A percentile compares a stretch with the other conserved stretches of the same genome.
phyloP scores from a whole-genome alignment of 2,888 invertebrate species.

The Drosophila diplacantha region DNA sequence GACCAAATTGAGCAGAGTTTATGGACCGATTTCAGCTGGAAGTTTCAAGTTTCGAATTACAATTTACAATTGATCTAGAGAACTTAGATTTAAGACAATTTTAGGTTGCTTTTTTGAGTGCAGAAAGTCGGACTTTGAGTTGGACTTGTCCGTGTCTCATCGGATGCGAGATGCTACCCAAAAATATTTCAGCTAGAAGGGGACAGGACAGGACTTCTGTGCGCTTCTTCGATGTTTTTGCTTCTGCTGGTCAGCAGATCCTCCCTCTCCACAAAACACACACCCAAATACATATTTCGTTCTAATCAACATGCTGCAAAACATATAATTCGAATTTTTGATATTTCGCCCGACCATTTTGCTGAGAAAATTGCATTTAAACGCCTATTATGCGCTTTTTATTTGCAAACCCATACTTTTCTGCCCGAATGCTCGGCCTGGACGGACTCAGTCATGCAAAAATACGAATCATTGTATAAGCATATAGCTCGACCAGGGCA shows the following conservation, averaged over 20 bases:
- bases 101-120: conserved; percentile 1
- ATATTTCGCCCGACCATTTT: conserved; percentile 62
- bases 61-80: neutral
- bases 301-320: conserved; percentile 68
- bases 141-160: conserved; percentile 58
- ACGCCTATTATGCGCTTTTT: conserved; percentile 76
- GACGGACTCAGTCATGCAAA: conserved; percentile 56
- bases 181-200: conserved; percentile 67
- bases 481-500: conserved; percentile 8
- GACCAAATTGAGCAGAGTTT: neutral
- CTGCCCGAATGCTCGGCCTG: conserved; percentile 51
- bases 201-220: conserved; percentile 55
- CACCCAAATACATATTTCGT: conserved; percentile 59
- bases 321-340: conserved; percentile 69
- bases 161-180: conserved; percentile 63
- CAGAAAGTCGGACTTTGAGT: conserved; percentile 49
- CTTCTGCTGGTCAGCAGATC: conserved; percentile 17
- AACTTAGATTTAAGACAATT: neutral
- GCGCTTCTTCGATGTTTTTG: conserved; percentile 31
- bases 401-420: conserved; percentile 71
- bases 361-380: conserved; percentile 74
- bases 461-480: conserved; percentile 43
- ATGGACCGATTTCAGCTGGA: neutral
- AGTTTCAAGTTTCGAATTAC: neutral
- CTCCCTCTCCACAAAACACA: neutral